Evolutionary conservation across 2,797 vertebrate species (phyloP), one percentile per base, ranked within the genome.

Genomic region (Helicolenus hilgendorfi): DNA sequence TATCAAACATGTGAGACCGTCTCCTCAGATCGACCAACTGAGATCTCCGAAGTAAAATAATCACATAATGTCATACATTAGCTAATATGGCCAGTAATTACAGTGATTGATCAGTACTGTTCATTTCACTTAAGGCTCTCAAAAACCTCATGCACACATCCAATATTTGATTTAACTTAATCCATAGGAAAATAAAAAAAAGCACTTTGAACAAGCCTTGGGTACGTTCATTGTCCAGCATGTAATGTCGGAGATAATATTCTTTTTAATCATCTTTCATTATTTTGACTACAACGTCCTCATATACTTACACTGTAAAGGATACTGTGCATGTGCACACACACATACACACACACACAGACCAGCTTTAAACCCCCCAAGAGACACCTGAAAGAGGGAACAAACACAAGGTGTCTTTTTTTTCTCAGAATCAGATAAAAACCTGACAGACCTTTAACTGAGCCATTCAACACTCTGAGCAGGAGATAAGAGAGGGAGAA

Each of bases 401-500:
- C 84, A 89, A 87, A 92, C 85, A 91, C 80, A 90, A 62, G 80
- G 82, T 86, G 86, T 94, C 92, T 94, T 80, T 75, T 33, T 91
- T 94, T 94, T 70, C 91, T 95, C 83, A 84, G 93, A 96, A 94
- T 96, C 94, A 93, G 95, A 97, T 96, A 96, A 97, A 45, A 96
- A 94, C 94, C 94, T 95, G 83, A 92, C 91, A 94, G 94, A 95
- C 95, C 95, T 95, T 96, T 95, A 94, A 93, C 88, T 92, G 94
- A 93, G 89, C 87, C 93, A 87, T 96, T 97, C 94, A 95, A 93
- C 93, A 91, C 85, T 92, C 92, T 80, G 89, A 92, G 90, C 84
- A 38, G 77, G 64, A 93, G 94, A 92, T 95, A 93, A 95, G 90
- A 91, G 80, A 86, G 29, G 38, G 59, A 89, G 75, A 87, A 85